These are phyloP conservation scores for Folsomia candida DNA, from an alignment of 2,888 invertebrate genomes.

Conservation along the genomic window DNA sequence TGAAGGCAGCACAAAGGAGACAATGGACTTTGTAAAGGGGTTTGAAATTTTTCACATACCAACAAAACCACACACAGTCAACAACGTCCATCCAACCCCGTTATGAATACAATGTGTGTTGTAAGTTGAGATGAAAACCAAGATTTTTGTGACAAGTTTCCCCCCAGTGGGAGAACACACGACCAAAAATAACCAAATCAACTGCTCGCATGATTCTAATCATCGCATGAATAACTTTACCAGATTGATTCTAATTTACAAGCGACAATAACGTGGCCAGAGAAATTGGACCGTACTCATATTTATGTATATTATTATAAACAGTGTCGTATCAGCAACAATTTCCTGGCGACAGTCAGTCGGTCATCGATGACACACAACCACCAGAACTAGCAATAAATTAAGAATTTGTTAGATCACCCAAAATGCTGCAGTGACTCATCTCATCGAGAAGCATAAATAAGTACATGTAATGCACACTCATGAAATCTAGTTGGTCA, in stretches of 20 bases:
- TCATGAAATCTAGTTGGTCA: background rate
- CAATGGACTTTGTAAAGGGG: background rate
- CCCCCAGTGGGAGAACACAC: background rate
- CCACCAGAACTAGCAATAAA: background rate
- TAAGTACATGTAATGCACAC: background rate
- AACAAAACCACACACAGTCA: conserved; percentile 4
- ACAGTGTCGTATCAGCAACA: background rate
- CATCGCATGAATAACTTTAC: background rate
- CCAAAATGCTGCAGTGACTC: background rate
- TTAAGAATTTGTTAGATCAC: background rate
- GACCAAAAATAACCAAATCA: background rate
- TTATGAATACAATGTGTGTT: background rate
- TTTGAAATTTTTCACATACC: conserved; percentile 2
- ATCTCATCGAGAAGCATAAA: background rate
- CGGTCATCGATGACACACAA: background rate
- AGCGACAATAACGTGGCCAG: background rate
- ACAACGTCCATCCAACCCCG: background rate
- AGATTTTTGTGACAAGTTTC: background rate
- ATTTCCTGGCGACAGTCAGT: too few species aligned
- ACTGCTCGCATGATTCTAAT: too few species aligned
- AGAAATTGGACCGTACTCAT: background rate
- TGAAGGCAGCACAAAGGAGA: background rate
- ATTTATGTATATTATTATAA: too few species aligned
- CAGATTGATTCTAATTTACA: background rate
- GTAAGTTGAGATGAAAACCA: background rate